Evolutionary conservation across 2,888 invertebrate species (phyloP).

Genomic region (Drosophila borealis): DNA sequence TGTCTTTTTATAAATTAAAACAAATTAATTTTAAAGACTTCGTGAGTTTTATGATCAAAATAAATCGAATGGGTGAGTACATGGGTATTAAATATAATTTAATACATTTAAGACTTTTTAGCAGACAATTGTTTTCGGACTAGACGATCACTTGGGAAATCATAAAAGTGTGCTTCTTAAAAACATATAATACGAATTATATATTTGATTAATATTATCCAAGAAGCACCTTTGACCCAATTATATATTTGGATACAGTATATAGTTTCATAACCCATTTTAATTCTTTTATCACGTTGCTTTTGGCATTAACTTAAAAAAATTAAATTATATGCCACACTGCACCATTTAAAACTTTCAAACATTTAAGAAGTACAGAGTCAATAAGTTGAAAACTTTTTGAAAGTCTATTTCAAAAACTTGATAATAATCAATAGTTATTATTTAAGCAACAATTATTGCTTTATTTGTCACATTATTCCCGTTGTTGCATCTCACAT

Average conservation of each 20-base stretch:
- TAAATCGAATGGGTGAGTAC: conserved; percentile 7
- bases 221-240: neutral
- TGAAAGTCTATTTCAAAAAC: neutral
- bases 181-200: neutral
- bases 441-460: neutral
- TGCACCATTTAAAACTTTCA: neutral
- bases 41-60: conserved; percentile 14
- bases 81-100: neutral
- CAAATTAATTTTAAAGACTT: conserved; percentile 13
- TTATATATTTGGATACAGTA: neutral
- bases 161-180: neutral
- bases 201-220: neutral
- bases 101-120: conserved; percentile 2
- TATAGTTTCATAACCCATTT: neutral
- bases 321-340: neutral
- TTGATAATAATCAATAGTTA: neutral
- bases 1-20: conserved; percentile 12
- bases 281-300: neutral
- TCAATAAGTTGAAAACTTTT: neutral
- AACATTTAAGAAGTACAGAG: neutral
- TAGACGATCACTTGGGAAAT: neutral
- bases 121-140: neutral
- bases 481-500: neutral
- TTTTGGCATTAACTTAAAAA: neutral
- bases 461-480: conserved; percentile 1